A percentile compares a stretch with the other conserved stretches of the same genome.
phyloP scores from a whole-genome alignment of 64 coral and sea anemone genomes.

The Dendronephthya gigantea region DNA sequence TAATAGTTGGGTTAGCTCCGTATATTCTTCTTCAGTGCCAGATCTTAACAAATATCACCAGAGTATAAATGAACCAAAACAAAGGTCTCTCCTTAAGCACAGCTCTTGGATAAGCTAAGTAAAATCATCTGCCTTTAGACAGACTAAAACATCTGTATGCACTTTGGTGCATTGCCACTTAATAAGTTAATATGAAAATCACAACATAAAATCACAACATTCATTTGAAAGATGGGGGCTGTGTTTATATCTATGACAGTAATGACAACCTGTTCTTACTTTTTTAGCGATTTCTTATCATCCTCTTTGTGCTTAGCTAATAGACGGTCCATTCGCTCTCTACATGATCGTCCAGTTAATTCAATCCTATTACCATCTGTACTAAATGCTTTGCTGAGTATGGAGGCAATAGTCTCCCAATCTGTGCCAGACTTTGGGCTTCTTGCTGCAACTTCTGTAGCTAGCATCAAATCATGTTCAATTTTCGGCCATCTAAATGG shows the following conservation, averaged over 20 bases:
- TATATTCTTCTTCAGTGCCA: constrained; percentile 19
- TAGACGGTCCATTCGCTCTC: neutral
- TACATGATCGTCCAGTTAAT: constrained; percentile 23
- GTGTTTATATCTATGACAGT: neutral
- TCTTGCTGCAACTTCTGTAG: constrained; percentile 38
- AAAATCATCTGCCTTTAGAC: neutral
- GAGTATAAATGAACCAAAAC: neutral
- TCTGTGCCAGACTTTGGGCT: constrained; percentile 5
- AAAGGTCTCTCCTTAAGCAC: too few species aligned
- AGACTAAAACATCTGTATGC: neutral
- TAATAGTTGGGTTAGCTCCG: neutral
- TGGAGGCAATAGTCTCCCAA: constrained; percentile 31
- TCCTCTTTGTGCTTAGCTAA: neutral
- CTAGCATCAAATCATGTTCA: constrained; percentile 37
- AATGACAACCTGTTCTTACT: neutral
- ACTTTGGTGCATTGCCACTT: neutral
- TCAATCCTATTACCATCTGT: constrained; percentile 32
- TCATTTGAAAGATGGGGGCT: too few species aligned
- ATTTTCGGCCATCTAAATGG: too few species aligned
- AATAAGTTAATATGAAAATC: neutral
- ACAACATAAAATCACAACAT: neutral
- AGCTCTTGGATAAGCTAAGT: too few species aligned
- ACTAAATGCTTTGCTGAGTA: constrained; percentile 36
- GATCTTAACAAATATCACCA: neutral
- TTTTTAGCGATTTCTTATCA: neutral